Evolutionary conservation across 2,888 invertebrate species (phyloP), one percentile per base, ranked within the genome.

Genomic region (Cynaeus angustus): DNA sequence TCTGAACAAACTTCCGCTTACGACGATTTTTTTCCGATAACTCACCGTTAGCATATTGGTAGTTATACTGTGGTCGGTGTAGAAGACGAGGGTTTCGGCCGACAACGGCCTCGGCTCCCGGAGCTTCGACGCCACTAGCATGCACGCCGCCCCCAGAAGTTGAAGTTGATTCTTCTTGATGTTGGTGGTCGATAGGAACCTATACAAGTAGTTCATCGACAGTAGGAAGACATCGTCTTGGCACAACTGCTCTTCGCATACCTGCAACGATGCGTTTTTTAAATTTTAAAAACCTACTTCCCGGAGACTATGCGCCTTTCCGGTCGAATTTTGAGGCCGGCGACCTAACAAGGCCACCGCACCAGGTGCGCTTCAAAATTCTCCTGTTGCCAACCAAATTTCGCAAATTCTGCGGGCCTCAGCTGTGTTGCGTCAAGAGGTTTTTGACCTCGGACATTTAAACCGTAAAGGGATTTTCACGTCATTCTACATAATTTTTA

Each of bases 181-280:
- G 70, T 91, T 89, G 83, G 94, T 94, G 71, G 91, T 89, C 82
- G 93, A 93, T 79, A 98, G 89, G 88, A 97, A 97, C 83, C 98
- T 91, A 87, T 98, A 98, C 89, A 99, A 87, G 86, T 94, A 96
- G 84, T 94, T 95, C 85, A 97, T 92, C 64, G 98, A 94, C 82
- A 98, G 87, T 48, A 95, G 92, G 84, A 97, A 97, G 75, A 98
- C 97, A 84, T 96, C 96, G 83, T 96, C 95, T 86, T 97, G 96
- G 83, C 96, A 94, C 80, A 92, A 91, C 83, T 95, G 94, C 83
- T 96, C 97, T 83, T 96, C 96, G 87, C 97, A 97, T 77, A 98
- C 96, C 97, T 97, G 88, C 50, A 86, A 87, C 67, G 82, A 74
- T 75, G 65, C 30, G 62, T 45, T 48, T 58, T 67, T 69, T 65